A percentile compares a stretch with the other conserved stretches of the same genome.
phyloP scores from a whole-genome alignment of 37 sponge, comb jelly and placozoan genomes.

The Oopsacas minuta region DNA sequence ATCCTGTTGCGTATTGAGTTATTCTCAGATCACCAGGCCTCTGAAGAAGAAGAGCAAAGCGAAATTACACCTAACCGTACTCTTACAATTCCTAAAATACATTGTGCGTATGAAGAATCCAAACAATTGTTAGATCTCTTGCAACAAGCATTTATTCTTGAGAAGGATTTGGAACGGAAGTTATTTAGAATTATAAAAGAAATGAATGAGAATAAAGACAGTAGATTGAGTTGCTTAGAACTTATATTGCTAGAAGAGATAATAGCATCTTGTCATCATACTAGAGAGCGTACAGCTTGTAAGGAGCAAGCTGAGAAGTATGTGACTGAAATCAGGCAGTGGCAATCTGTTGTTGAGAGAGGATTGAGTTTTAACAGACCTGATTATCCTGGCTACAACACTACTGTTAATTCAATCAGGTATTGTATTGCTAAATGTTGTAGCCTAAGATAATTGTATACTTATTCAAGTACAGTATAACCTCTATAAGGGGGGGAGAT shows the following conservation, averaged over 20 bases:
- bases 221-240: background rate
- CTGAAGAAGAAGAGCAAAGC: background rate
- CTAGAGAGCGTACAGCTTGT: background rate
- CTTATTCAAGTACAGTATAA: too few species aligned
- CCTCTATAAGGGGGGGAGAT: too few species aligned
- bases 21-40: background rate
- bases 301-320: slow-evolving; percentile 12
- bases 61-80: background rate
- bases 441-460: too few species aligned
- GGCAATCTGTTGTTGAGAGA: background rate
- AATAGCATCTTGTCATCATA: background rate
- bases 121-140: background rate
- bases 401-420: background rate
- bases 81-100: background rate
- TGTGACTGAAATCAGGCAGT: background rate
- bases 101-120: slow-evolving; percentile 10
- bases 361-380: background rate
- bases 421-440: too few species aligned
- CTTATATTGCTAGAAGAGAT: background rate
- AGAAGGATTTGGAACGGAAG: background rate
- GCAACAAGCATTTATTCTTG: background rate
- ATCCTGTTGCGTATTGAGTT: background rate
- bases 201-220: background rate
- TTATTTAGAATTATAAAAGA: background rate
- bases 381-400: background rate